Evolutionary conservation across 2,113 vertebrate species (phyloP).

Genomic region (Engystomops pustulosus): DNA sequence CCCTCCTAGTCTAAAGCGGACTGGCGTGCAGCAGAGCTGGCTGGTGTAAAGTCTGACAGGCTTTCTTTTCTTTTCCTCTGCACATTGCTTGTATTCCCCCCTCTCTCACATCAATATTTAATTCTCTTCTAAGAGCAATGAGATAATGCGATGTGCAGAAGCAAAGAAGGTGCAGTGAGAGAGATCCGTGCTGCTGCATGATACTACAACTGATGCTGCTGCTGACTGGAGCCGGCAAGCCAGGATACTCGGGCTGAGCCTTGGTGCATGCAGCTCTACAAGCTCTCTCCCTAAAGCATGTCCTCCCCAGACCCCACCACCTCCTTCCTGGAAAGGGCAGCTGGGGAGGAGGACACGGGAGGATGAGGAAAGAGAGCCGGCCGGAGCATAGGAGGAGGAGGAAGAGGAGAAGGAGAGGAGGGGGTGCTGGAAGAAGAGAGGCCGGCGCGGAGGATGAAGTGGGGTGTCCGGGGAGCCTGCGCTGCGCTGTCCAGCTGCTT

Average conservation of each 20-base stretch:
- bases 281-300: conserved; percentile 71
- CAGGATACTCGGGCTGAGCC: conserved; percentile 71
- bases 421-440: conserved; percentile 74
- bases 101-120: conserved; percentile 69
- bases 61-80: background rate
- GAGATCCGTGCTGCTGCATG: conserved; percentile 63
- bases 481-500: conserved; percentile 89
- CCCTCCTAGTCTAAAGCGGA: conserved; percentile 43
- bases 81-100: conserved; percentile 17
- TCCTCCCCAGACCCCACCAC: conserved; percentile 71
- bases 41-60: conserved; percentile 45
- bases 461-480: conserved; percentile 93
- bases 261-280: conserved; percentile 67
- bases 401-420: conserved; percentile 86
- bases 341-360: conserved; percentile 80
- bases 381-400: conserved; percentile 70
- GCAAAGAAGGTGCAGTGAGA: conserved; percentile 63
- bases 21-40: conserved; percentile 46
- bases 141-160: conserved; percentile 65
- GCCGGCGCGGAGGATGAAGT: conserved; percentile 93
- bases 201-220: conserved; percentile 36
- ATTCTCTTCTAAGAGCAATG: conserved; percentile 65
- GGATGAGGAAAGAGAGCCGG: conserved; percentile 78
- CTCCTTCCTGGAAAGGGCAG: conserved; percentile 72
- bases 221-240: conserved; percentile 73